Conservation (phyloP, 1,140 invertebrate genomes). For the Drosophila setifemur region DNA sequence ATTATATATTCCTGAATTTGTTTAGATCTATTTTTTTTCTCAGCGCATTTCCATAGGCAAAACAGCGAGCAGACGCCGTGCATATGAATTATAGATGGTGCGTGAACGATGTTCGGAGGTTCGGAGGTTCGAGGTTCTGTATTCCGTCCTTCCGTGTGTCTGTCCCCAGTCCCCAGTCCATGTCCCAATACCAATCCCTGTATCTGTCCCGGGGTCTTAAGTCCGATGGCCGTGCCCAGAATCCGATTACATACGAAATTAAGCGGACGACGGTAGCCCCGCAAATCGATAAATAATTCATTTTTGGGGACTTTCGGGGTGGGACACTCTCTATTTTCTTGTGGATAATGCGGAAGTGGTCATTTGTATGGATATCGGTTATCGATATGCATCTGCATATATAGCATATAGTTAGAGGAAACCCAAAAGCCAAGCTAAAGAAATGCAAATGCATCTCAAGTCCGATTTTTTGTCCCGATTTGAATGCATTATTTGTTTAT, state of each 20-base stretch:
- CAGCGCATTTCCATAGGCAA: background rate
- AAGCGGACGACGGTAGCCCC: constrained; percentile 34
- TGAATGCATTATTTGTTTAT: too few species aligned
- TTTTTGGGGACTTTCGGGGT: background rate
- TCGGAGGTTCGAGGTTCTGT: too few species aligned
- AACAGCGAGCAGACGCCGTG: constrained; percentile 21
- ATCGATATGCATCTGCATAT: constrained; percentile 57
- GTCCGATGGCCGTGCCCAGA: constrained; percentile 47
- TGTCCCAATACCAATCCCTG: too few species aligned
- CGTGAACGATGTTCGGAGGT: too few species aligned
- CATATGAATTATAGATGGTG: constrained; percentile 79
- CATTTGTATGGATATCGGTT: constrained; percentile 62
- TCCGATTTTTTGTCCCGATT: background rate
- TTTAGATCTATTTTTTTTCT: background rate
- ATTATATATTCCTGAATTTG: too few species aligned
- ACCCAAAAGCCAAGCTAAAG: background rate
- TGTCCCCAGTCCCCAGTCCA: too few species aligned
- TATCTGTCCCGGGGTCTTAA: constrained; percentile 26
- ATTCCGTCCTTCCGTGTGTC: background rate
- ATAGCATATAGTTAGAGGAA: background rate
- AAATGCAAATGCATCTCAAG: constrained; percentile 33
- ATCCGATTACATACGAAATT: constrained; percentile 69
- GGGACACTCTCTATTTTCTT: constrained; percentile 15
- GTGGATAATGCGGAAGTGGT: constrained; percentile 58
- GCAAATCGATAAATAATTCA: constrained; percentile 73